Evolutionary conservation across 2,113 vertebrate genomes (phyloP).

Genomic region (Silurus glanis): DNA sequence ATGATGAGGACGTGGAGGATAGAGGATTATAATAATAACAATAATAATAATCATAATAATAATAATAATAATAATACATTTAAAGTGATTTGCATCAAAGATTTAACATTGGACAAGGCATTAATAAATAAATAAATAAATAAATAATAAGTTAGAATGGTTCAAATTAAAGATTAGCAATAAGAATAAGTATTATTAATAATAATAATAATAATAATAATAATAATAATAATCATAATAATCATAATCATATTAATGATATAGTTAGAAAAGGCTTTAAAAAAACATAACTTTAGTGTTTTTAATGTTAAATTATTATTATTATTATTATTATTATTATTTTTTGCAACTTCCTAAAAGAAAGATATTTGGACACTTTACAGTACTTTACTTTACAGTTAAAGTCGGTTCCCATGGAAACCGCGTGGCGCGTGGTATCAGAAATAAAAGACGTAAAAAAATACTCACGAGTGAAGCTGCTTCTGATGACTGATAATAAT

Average conservation of each 20-base stretch:
- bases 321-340: too few species aligned
- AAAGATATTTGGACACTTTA: not conserved
- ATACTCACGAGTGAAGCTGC: not conserved
- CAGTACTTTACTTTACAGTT: not conserved
- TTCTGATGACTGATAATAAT: not conserved
- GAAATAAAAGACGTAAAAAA: not conserved
- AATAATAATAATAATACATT: not conserved
- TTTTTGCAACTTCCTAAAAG: not conserved
- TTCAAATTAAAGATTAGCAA: too few species aligned
- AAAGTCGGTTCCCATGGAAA: not conserved
- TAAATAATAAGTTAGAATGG: not conserved
- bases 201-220: too few species aligned
- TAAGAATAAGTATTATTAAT: too few species aligned
- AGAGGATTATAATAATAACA: not conserved
- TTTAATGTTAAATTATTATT: not conserved
- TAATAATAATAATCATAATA: too few species aligned
- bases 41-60: constrained; percentile 4
- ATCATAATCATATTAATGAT: too few species aligned
- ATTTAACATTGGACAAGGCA: not conserved
- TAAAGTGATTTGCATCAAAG: not conserved
- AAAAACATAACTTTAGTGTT: not conserved
- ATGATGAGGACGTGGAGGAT: not conserved
- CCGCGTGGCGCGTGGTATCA: not conserved
- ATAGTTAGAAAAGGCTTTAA: not conserved
- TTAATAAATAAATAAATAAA: not conserved